phyloP scores from a whole-genome alignment of 2,113 vertebrate genomes.

The Laticauda laticaudata region DNA sequence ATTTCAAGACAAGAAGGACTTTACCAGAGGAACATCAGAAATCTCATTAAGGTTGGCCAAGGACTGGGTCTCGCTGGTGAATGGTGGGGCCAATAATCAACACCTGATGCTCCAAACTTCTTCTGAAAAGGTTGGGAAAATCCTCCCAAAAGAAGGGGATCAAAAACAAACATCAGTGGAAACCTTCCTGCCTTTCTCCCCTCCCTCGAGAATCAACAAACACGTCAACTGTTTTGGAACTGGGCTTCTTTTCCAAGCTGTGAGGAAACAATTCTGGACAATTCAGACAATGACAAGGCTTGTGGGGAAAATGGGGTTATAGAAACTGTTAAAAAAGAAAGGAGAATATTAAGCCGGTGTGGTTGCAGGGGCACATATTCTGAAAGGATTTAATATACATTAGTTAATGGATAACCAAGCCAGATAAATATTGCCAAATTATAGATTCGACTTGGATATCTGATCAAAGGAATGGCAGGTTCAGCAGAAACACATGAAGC shows the following conservation, averaged over 20 bases:
- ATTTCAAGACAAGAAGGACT: conserved; percentile 1
- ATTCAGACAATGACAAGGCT: not conserved
- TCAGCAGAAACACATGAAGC: not conserved
- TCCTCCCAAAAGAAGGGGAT: not conserved
- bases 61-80: not conserved
- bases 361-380: not conserved
- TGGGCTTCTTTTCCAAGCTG: not conserved
- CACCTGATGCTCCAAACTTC: not conserved
- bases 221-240: not conserved
- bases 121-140: conserved; percentile 12
- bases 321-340: not conserved
- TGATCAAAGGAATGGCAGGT: not conserved
- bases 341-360: not conserved
- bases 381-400: not conserved
- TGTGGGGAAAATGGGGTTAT: not conserved
- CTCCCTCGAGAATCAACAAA: not conserved
- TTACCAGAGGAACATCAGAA: conserved; percentile 17
- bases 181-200: not conserved
- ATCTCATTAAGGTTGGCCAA: conserved; percentile 2
- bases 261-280: not conserved
- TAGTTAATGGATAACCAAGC: not conserved
- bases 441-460: not conserved
- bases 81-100: not conserved
- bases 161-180: not conserved
- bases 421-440: not conserved